Conservation (phyloP, 2,113 vertebrate species). For the Galemys pyrenaicus region DNA sequence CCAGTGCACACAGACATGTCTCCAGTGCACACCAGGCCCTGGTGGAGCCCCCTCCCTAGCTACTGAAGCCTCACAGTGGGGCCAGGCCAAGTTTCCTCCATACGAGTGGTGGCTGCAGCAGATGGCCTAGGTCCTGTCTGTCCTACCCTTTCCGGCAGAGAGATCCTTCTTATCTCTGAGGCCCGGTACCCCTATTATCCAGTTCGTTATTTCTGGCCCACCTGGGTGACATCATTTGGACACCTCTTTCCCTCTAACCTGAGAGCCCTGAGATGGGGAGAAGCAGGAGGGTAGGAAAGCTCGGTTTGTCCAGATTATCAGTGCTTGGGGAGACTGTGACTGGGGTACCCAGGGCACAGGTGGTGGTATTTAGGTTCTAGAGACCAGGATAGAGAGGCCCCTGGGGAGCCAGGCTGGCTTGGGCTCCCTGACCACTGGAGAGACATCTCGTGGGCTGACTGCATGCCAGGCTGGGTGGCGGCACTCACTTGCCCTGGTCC, state of each 20-base stretch:
- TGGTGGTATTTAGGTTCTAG: not conserved
- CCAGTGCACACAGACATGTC: not conserved
- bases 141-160: not conserved
- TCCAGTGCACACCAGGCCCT: not conserved
- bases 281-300: not conserved
- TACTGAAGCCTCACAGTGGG: not conserved
- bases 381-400: not conserved
- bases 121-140: not conserved
- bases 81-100: too few species aligned
- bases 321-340: too few species aligned
- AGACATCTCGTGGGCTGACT: not conserved
- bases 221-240: not conserved
- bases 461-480: not conserved
- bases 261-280: not conserved
- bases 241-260: too few species aligned
- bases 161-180: not conserved
- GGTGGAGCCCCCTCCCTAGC: not conserved
- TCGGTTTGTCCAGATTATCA: not conserved
- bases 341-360: not conserved
- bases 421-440: not conserved
- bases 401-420: not conserved
- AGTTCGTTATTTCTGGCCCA: not conserved
- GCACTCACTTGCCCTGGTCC: conserved; percentile 98
- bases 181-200: not conserved
- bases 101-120: not conserved